Conservation (phyloP, 2,113 vertebrate species). For the Osmerus eperlanus region DNA sequence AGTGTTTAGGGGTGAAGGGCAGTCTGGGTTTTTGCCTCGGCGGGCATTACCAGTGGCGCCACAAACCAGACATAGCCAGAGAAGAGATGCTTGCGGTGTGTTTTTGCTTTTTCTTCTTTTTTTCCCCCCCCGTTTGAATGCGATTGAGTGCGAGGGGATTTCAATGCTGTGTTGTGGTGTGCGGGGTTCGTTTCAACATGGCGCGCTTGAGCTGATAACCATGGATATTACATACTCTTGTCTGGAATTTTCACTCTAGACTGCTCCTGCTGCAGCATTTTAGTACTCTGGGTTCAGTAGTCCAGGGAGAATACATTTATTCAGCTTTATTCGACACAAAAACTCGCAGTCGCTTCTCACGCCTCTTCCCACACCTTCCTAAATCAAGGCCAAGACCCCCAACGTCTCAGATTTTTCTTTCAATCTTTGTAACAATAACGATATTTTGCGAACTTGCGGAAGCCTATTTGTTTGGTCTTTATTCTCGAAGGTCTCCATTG, state of each 20-base stretch:
- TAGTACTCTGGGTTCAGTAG: neutral
- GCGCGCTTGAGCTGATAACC: conserved; percentile 58
- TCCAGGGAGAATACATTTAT: too few species aligned
- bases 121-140: conserved; percentile 5
- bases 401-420: neutral
- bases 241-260: conserved; percentile 54
- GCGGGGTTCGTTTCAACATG: conserved; percentile 65
- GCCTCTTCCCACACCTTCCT: too few species aligned
- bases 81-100: conserved; percentile 48
- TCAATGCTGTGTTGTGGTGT: conserved; percentile 57
- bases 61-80: conserved; percentile 7
- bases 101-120: conserved; percentile 6
- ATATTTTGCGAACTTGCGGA: neutral
- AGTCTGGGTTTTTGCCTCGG: conserved; percentile 9
- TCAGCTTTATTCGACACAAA: too few species aligned
- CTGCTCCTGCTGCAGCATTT: neutral
- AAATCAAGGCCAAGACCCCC: too few species aligned
- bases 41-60: conserved; percentile 42
- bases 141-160: conserved; percentile 9
- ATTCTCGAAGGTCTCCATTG: neutral
- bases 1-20: conserved; percentile 9
- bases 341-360: too few species aligned
- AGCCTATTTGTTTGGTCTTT: neutral
- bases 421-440: neutral
- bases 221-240: conserved; percentile 59